These are phyloP conservation scores for Idaea straminata DNA, from an alignment of 2,888 invertebrate genomes.

Conservation along the genomic window DNA sequence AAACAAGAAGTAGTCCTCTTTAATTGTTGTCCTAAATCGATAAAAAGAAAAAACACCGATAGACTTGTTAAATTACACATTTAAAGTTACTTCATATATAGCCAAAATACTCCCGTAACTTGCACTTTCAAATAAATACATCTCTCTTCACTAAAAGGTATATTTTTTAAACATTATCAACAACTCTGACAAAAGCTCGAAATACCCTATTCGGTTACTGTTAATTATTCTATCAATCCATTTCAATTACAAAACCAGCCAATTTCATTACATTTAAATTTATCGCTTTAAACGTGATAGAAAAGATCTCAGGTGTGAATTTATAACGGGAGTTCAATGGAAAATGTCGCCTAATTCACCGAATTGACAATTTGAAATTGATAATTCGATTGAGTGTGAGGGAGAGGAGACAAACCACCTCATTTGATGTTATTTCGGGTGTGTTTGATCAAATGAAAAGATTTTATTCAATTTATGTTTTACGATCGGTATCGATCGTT, in stretches of 20 bases:
- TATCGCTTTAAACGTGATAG: not conserved
- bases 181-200: not conserved
- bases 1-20: too few species aligned
- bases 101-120: too few species aligned
- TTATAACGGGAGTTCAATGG: not conserved
- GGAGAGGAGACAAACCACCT: not conserved
- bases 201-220: not conserved
- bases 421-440: not conserved
- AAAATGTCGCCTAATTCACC: not conserved
- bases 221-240: not conserved
- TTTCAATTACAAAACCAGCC: not conserved
- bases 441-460: not conserved
- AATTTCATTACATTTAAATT: not conserved
- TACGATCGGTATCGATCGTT: not conserved
- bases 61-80: too few species aligned
- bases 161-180: not conserved
- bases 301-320: not conserved
- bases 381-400: not conserved
- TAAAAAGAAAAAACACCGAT: too few species aligned
- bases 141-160: too few species aligned
- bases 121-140: too few species aligned
- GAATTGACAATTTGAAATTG: constrained; percentile 1
- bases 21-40: too few species aligned
- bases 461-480: not conserved
- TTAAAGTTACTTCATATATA: too few species aligned